These are phyloP conservation scores for Zosterops borbonicus DNA, from an alignment of 2,113 vertebrate species.

Conservation along the genomic window DNA sequence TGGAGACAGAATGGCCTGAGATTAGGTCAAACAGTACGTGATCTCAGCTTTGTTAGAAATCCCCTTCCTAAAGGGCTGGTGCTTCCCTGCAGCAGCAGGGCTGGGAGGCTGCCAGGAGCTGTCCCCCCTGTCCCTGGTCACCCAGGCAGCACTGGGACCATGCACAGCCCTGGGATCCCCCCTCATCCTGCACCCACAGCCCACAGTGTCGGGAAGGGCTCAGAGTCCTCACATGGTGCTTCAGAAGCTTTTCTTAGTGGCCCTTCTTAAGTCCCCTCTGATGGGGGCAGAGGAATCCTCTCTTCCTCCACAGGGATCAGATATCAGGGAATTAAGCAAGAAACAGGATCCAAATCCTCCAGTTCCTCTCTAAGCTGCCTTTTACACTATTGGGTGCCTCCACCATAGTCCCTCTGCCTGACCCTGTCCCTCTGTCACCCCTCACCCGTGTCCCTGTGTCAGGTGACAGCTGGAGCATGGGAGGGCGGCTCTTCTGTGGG, in stretches of 20 bases:
- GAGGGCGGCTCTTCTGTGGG: neutral
- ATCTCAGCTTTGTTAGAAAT: neutral
- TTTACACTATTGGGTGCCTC: neutral
- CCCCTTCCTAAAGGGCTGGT: neutral
- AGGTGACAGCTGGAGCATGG: fast-evolving
- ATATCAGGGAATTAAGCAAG: constrained; percentile 23
- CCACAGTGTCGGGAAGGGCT: neutral
- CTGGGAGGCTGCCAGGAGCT: neutral
- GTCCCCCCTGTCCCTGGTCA: neutral
- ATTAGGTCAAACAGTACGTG: neutral
- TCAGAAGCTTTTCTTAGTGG: neutral
- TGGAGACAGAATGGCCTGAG: neutral
- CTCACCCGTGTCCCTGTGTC: neutral
- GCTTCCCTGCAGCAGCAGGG: fast-evolving
- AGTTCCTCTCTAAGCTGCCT: neutral
- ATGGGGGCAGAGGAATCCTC: neutral
- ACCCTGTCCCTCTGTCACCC: neutral
- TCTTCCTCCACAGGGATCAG: neutral
- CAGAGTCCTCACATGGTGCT: fast-evolving
- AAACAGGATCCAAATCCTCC: constrained; percentile 50
- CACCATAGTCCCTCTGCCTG: neutral
- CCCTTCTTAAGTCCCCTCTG: neutral
- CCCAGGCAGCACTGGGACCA: fast-evolving
- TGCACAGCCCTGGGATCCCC: neutral
- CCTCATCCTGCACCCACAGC: neutral